Evolutionary conservation across 2,113 vertebrate species (phyloP).

Genomic region (Haliaeetus leucogaster): DNA sequence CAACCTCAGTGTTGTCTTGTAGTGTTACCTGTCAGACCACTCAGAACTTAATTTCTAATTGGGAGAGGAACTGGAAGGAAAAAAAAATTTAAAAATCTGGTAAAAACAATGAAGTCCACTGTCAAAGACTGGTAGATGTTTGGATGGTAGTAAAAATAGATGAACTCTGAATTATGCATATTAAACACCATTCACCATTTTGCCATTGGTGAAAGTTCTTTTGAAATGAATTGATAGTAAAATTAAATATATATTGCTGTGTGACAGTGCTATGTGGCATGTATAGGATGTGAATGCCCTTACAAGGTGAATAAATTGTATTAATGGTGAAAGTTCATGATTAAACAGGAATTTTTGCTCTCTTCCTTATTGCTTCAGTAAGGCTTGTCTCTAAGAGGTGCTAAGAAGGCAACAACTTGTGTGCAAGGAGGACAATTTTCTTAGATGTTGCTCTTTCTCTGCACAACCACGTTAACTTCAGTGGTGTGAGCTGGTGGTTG

Average conservation of each 20-base stretch:
- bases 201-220: background rate
- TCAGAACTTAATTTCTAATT: background rate
- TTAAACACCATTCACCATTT: background rate
- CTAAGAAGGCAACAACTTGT: background rate
- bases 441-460: background rate
- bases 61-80: background rate
- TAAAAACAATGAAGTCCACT: background rate
- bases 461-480: background rate
- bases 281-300: background rate
- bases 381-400: background rate
- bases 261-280: too few species aligned
- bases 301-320: background rate
- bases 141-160: background rate
- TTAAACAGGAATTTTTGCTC: background rate
- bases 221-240: background rate
- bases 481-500: fast-evolving
- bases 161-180: background rate
- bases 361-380: background rate
- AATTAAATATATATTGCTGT: background rate
- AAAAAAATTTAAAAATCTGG: background rate
- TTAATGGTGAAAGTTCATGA: background rate
- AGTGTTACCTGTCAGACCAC: background rate
- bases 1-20: background rate
- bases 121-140: background rate
- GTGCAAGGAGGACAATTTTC: background rate